Evolutionary conservation across 1,140 invertebrate species (phyloP), one percentile per base, ranked within the genome.

Genomic region (Eurosta solidaginis): DNA sequence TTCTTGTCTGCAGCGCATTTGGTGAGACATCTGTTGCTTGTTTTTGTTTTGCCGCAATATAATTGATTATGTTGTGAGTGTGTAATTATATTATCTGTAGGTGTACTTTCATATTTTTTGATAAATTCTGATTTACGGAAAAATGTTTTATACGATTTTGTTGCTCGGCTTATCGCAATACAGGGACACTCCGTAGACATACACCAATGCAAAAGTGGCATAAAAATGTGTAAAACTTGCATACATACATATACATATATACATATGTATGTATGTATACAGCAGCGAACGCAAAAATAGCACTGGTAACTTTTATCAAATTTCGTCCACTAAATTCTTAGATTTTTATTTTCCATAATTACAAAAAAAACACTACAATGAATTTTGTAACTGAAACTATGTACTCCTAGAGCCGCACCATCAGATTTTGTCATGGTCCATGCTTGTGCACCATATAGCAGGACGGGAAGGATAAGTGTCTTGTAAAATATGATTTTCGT

Each of bases 41-140:
- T 74, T 74, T 22, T 74, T 74, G 68, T 59, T 74, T 45, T 74
- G 27, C 44, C 83, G 83, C 84, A 82, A 80, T 80, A 85, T 85
- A 85, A 85, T 85, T 85, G 84, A 85, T 85, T 85, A 85, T 85
- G 84, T 85, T 75, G 81, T 82, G 79, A 83, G 82, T 83, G 84
- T 85, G 84, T 85, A 85, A 85, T 85, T 85, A 85, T 85, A 82
- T 85, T 85, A 85, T 85, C 85, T 85, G 79, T 83, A 42, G 45
- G 44, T 68, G 33, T 22, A 68, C 20, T 20, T 36, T n/a, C n/a
- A n/a, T n/a, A n/a, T 68, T 68, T 63, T 68, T 68, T 68, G 59
- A 68, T 68, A 40, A 68, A 68, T 68, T 68, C 59, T 68, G 59
- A 68, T 68, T 68, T 68, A 68, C n/a, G n/a, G n/a, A n/a, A 40